Evolutionary conservation across 2,888 invertebrate species (phyloP).

Genomic region (Amphipyra tragopoginis): DNA sequence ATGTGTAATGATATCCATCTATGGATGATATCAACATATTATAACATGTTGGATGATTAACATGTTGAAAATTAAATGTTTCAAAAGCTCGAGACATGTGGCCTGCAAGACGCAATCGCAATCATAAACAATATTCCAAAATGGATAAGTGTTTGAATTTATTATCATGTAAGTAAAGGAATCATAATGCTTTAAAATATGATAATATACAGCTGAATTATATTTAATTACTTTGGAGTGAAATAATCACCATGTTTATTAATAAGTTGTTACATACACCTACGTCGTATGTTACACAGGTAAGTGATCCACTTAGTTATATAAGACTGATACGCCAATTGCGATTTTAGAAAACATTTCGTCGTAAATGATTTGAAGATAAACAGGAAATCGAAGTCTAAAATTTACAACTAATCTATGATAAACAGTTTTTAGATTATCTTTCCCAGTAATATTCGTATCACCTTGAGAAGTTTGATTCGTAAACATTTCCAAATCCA

Average conservation of each 20-base stretch:
- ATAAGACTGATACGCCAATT: conserved; percentile 29
- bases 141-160: no score
- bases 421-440: conserved; percentile 29
- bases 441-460: conserved; percentile 15
- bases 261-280: conserved; percentile 3
- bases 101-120: no score
- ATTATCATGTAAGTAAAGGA: no score
- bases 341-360: conserved; percentile 35
- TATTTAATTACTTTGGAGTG: conserved; percentile 18
- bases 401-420: conserved; percentile 24
- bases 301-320: conserved; percentile 10
- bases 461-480: conserved; percentile 37
- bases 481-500: conserved; percentile 21
- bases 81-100: no score
- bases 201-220: conserved; percentile 2
- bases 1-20: conserved; percentile 16
- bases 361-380: conserved; percentile 18
- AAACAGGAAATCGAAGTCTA: conserved; percentile 23
- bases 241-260: conserved; percentile 18
- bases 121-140: no score
- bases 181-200: background rate
- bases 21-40: conserved; percentile 4
- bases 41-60: no score
- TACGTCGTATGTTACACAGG: no score
- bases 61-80: no score